phyloP scores from a whole-genome alignment of 2,113 vertebrate species.

The Gorsachius goisagi region DNA sequence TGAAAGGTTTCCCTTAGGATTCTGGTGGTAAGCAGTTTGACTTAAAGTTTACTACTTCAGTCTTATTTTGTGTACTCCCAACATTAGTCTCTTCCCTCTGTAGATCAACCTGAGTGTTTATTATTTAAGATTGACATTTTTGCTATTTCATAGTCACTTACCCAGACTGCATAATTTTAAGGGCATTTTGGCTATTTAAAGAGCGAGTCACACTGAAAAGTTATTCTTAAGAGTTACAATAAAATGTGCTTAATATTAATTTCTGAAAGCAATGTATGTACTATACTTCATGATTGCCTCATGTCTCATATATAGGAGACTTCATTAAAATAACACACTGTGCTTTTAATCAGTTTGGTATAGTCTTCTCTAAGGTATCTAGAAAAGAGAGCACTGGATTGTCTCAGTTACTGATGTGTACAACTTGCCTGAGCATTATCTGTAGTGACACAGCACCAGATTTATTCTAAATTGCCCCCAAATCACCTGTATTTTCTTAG shows the following conservation, averaged over 20 bases:
- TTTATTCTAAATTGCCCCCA: not conserved
- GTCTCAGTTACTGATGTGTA: not conserved
- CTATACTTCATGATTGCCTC: not conserved
- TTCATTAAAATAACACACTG: not conserved
- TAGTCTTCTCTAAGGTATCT: not conserved
- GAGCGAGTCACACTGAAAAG: not conserved
- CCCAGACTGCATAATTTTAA: not conserved
- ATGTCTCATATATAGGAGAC: not conserved
- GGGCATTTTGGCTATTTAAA: not conserved
- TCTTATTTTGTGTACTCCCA: not conserved
- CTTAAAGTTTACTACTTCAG: not conserved
- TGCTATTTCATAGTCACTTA: not conserved
- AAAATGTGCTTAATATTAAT: not conserved
- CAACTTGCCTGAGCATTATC: not conserved
- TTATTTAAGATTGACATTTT: not conserved
- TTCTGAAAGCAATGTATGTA: not conserved
- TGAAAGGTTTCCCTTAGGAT: not conserved
- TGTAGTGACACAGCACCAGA: not conserved
- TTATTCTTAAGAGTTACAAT: not conserved
- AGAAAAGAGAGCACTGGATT: not conserved
- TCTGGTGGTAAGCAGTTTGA: not conserved
- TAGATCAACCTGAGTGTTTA: too few species aligned
- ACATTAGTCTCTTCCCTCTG: not conserved
- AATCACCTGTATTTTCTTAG: not conserved
- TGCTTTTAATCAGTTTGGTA: not conserved